Evolutionary conservation across 2,797 vertebrate genomes (phyloP), one percentile per base, ranked within the genome.

Genomic region (Chromobotia macracanthus): DNA sequence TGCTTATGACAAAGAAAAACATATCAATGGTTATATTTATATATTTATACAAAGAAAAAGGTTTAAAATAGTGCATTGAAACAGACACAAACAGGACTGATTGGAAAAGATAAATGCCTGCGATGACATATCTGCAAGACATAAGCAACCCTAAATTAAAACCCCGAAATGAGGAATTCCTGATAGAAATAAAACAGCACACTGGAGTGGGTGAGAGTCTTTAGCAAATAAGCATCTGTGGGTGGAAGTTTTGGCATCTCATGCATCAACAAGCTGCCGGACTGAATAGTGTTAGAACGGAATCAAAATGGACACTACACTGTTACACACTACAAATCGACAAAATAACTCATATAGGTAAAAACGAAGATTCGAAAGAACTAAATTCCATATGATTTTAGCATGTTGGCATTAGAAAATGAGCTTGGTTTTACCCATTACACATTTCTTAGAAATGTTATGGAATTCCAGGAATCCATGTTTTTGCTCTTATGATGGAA

Each of bases 111-210:
- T 19, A 13, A 21, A 61, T 85, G 69, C 61, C 81, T 84, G 80
- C 77, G 80, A 86, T 81, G 79, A 74, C 82, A 85, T 81, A 82
- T 71, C 81, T 66, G 48, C 61, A 67, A 67, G 83, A 89, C 67
- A 81, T 72, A 78, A 82, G 80, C 35, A 75, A 58, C 51, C 69
- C 72, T 66, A 86, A 88, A 65, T n/a, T 21, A n/a, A n/a, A n/a
- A n/a, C 72, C 82, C 53, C 71, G 77, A 77, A 72, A 71, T 51
- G 72, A 60, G 58, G 61, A 51, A 61, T 61, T 28, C 10, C 79
- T 51, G 51, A 25, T 15, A 50, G n/a, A 74, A 64, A 51, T 18
- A 53, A 50, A 74, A 44, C 10, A 44, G n/a, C n/a, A n/a, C n/a
- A n/a, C n/a, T n/a, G n/a, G n/a, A n/a, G n/a, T n/a, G n/a, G n/a